Conservation (phyloP, 2,888 invertebrate species). For the Noctua janthe region DNA sequence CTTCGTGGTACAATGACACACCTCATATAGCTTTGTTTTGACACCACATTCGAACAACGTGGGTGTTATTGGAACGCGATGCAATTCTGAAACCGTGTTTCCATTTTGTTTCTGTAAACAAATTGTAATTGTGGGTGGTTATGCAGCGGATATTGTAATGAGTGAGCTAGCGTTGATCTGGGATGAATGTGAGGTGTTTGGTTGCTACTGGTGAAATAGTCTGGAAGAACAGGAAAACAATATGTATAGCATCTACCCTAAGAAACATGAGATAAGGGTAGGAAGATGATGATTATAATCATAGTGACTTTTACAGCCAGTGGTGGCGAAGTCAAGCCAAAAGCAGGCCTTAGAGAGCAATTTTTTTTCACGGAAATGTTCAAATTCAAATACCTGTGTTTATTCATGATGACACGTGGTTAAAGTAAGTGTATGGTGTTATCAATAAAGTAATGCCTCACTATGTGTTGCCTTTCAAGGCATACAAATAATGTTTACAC, state of each 20-base stretch:
- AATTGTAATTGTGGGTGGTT: conserved; percentile 30
- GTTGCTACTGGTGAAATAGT: background rate
- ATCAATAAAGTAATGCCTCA: no score
- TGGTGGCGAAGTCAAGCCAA: background rate
- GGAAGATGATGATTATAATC: background rate
- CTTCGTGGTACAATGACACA: conserved; percentile 54
- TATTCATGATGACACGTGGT: no score
- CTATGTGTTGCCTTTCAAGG: no score
- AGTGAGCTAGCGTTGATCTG: background rate
- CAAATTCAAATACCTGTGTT: no score
- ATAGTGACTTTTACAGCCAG: background rate
- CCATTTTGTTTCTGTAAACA: conserved; percentile 50
- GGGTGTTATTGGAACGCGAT: conserved; percentile 64
- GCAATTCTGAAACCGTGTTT: conserved; percentile 60
- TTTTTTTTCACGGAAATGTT: no score
- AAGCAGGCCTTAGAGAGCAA: background rate
- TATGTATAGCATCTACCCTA: background rate
- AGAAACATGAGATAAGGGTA: background rate
- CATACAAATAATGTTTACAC: no score
- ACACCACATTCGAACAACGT: conserved; percentile 54
- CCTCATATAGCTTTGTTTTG: conserved; percentile 57
- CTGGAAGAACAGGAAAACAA: background rate
- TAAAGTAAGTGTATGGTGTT: no score
- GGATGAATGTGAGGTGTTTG: background rate
- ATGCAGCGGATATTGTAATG: conserved; percentile 30